phyloP scores from a whole-genome alignment of 2,113 vertebrate genomes.

The Aleadryas rufinucha region DNA sequence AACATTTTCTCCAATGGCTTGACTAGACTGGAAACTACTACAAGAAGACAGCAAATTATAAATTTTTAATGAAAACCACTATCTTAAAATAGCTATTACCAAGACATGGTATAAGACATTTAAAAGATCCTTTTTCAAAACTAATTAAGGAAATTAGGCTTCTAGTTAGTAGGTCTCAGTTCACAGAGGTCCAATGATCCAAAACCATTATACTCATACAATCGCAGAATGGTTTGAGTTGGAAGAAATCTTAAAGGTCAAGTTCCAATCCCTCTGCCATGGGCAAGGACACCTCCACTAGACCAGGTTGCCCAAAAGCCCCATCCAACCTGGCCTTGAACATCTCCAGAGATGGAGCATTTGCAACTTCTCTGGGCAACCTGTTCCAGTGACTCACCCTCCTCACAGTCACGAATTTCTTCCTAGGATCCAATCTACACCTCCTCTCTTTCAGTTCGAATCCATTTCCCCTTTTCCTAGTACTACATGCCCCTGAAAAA shows the following conservation, averaged over 20 bases:
- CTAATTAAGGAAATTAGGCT: background rate
- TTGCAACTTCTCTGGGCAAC: background rate
- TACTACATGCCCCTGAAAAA: background rate
- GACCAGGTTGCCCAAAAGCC: background rate
- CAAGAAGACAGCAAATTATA: background rate
- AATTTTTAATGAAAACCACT: background rate
- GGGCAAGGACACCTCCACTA: background rate
- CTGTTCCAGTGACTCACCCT: background rate
- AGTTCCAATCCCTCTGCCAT: background rate
- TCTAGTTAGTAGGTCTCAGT: background rate
- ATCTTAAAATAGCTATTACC: background rate
- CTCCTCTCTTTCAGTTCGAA: background rate
- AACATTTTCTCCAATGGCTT: background rate
- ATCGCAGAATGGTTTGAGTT: background rate
- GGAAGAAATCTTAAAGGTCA: background rate
- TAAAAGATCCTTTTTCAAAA: background rate
- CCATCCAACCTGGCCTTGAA: background rate
- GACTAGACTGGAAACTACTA: background rate
- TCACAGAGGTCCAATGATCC: background rate
- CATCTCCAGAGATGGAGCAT: background rate
- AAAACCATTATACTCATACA: background rate
- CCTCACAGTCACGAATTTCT: background rate
- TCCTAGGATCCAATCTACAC: background rate
- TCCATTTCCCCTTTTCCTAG: no score
- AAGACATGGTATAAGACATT: fast-evolving